Evolutionary conservation across 2,888 invertebrate genomes (phyloP).

Genomic region (Macroteleia sp.): DNA sequence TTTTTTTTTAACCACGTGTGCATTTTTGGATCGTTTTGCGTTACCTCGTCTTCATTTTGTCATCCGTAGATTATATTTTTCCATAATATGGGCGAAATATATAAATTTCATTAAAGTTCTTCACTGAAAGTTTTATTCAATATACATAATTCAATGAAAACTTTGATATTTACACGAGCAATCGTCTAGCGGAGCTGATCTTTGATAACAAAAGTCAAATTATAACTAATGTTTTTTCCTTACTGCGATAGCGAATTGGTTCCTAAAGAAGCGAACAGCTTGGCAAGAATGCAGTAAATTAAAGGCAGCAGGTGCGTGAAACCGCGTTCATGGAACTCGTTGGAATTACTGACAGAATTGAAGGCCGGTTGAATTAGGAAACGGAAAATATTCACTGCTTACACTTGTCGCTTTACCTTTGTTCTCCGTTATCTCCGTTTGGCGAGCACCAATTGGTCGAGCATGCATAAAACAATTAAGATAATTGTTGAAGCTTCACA

Average conservation of each 20-base stretch:
- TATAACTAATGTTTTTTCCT: slow-evolving; percentile 4
- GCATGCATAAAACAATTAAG: slow-evolving; percentile 84
- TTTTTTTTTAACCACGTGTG: no score
- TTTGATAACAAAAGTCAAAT: slow-evolving; percentile 19
- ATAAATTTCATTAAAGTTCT: slow-evolving; percentile 18
- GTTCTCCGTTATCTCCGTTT: slow-evolving; percentile 20
- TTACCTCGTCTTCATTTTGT: slow-evolving; percentile 43
- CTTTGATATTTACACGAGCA: background rate
- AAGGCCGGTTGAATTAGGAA: slow-evolving; percentile 64
- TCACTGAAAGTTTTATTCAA: background rate
- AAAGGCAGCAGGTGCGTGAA: slow-evolving; percentile 74
- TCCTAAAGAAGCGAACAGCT: slow-evolving; percentile 27
- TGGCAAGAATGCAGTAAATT: slow-evolving; percentile 66
- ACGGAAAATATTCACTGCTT: slow-evolving; percentile 59
- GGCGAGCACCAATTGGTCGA: slow-evolving; percentile 66
- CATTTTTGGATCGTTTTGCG: no score
- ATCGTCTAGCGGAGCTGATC: no score
- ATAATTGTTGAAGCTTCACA: slow-evolving; percentile 83
- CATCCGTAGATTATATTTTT: slow-evolving; percentile 82
- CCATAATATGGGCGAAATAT: slow-evolving; percentile 76
- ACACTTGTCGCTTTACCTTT: background rate
- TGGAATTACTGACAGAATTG: slow-evolving; percentile 59
- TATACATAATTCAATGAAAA: background rate
- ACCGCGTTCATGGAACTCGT: slow-evolving; percentile 66
- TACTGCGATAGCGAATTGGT: slow-evolving; percentile 1